Conservation (phyloP, 64 coral and sea anemone species). For the Acropora tenuis region DNA sequence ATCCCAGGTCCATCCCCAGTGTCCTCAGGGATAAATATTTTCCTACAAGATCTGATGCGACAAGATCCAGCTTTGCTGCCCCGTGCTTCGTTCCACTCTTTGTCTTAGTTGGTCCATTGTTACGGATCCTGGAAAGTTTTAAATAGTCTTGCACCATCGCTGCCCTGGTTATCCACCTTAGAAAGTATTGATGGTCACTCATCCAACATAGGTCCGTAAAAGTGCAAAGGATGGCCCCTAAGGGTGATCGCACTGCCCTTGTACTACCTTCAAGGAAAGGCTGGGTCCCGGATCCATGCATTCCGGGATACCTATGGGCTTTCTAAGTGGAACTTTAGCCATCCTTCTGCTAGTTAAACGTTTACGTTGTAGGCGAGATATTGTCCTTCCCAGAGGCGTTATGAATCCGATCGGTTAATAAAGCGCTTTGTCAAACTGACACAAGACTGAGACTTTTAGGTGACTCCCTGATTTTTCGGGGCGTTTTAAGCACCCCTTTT, state of each 20-base stretch:
- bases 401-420: not conserved
- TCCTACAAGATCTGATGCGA: not conserved
- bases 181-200: slow-evolving; percentile 61
- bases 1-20: not conserved
- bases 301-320: slow-evolving; percentile 32
- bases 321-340: slow-evolving; percentile 10
- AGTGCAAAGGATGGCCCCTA: not conserved
- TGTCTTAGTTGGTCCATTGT: slow-evolving; percentile 4
- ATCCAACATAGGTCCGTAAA: not conserved
- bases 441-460: not conserved
- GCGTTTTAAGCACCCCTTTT: too few species aligned
- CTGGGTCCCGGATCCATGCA: not conserved
- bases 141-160: slow-evolving; percentile 54
- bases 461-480: too few species aligned
- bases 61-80: not conserved
- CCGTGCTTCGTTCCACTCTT: slow-evolving; percentile 23
- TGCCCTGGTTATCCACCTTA: slow-evolving; percentile 18
- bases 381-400: too few species aligned
- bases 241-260: slow-evolving; percentile 24
- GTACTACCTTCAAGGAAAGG: slow-evolving; percentile 7
- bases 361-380: too few species aligned
- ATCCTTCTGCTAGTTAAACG: too few species aligned
- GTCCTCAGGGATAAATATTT: slow-evolving; percentile 25
- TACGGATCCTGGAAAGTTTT: slow-evolving; percentile 35
- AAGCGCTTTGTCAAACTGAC: not conserved